Evolutionary conservation across 2,113 vertebrate genomes (phyloP).

Genomic region (Heterochromis multidens): DNA sequence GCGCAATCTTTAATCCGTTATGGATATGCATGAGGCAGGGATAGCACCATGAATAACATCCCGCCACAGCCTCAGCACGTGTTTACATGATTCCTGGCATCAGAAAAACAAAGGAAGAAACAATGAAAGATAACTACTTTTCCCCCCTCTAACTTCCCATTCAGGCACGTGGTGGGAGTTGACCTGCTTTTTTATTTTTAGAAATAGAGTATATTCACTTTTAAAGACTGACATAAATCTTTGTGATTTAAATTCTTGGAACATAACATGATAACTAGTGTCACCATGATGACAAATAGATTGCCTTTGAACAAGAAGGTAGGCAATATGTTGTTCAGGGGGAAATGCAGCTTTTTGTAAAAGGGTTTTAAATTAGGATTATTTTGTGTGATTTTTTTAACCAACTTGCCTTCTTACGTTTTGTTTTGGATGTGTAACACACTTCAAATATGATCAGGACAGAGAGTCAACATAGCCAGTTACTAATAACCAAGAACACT

Average conservation of each 20-base stretch:
- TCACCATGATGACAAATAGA: neutral
- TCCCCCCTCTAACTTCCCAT: neutral
- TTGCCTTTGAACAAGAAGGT: neutral
- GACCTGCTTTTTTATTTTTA: neutral
- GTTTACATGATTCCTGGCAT: neutral
- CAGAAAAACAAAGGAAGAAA: slow-evolving; percentile 5
- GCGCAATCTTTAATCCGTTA: slow-evolving; percentile 58
- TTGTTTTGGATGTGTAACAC: neutral
- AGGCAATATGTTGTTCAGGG: fast-evolving
- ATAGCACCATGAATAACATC: slow-evolving; percentile 33
- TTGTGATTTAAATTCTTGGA: neutral
- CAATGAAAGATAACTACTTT: neutral
- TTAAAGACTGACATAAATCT: neutral
- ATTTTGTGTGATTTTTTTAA: neutral
- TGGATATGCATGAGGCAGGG: slow-evolving; percentile 55
- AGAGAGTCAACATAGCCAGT: neutral
- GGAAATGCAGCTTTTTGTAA: neutral
- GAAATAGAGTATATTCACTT: neutral
- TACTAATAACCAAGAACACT: neutral
- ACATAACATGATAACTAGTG: neutral
- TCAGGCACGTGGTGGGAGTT: neutral
- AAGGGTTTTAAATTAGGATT: neutral
- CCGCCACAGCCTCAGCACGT: slow-evolving; percentile 14
- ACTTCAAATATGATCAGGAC: neutral
- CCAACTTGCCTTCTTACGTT: neutral